These are phyloP conservation scores for Pitta sordida DNA, from an alignment of 2,113 vertebrate species.

Conservation along the genomic window DNA sequence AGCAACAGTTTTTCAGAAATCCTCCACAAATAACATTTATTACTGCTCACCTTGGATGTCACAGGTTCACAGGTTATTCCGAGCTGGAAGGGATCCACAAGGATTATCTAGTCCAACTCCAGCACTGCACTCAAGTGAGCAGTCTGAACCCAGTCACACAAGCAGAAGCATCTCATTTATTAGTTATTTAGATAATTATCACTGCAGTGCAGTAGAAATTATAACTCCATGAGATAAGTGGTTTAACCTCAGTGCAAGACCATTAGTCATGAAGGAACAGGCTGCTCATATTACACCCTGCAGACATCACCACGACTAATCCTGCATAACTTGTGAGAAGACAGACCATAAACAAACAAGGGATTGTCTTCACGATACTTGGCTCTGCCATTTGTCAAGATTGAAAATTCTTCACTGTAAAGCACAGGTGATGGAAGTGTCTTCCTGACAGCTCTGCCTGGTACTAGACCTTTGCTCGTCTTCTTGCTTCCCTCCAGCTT, in stretches of 20 bases:
- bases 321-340: neutral
- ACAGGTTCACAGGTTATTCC: too few relatives aligned
- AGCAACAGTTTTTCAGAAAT: neutral
- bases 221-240: slow-evolving; percentile 36
- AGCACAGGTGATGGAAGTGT: neutral
- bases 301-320: neutral
- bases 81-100: too few relatives aligned
- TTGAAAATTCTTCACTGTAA: neutral
- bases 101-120: too few relatives aligned
- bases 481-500: neutral
- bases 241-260: slow-evolving; percentile 22
- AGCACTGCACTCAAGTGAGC: neutral
- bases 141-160: neutral
- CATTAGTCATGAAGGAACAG: neutral
- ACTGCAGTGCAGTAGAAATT: neutral
- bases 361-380: neutral
- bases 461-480: neutral
- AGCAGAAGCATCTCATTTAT: slow-evolving; percentile 16
- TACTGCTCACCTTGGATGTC: neutral
- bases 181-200: slow-evolving; percentile 33
- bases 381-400: neutral
- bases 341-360: neutral
- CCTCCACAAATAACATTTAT: neutral
- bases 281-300: neutral
- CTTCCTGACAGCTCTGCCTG: neutral